A percentile compares a stretch with the other conserved stretches of the same genome.
Evolutionary conservation across 2,888 invertebrate genomes (phyloP).

Genomic region (Nomada flava): DNA sequence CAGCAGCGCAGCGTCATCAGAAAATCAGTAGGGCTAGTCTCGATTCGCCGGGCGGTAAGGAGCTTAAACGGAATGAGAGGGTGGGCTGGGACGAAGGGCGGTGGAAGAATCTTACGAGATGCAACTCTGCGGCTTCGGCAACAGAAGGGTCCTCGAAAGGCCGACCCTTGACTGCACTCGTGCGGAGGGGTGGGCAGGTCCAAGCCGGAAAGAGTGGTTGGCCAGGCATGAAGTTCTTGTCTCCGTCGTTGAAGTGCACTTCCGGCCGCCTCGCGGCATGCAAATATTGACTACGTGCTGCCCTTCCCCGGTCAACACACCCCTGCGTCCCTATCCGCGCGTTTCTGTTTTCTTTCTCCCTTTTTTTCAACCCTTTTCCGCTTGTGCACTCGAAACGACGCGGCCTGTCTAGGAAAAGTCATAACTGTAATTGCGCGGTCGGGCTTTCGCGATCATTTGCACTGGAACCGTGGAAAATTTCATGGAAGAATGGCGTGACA

Average conservation of each 20-base stretch:
- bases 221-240: slow-evolving; percentile 72
- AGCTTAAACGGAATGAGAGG: slow-evolving; percentile 46
- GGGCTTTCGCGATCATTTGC: slow-evolving; percentile 42
- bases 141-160: slow-evolving; percentile 73
- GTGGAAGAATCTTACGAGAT: slow-evolving; percentile 70
- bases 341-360: slow-evolving; percentile 27
- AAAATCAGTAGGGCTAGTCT: slow-evolving; percentile 70
- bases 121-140: slow-evolving; percentile 72
- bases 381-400: slow-evolving; percentile 49
- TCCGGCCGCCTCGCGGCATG: slow-evolving; percentile 78
- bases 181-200: slow-evolving; percentile 50
- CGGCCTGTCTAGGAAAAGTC: slow-evolving; percentile 47
- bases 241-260: slow-evolving; percentile 78
- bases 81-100: slow-evolving; percentile 7
- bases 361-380: neutral
- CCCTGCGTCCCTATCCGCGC: neutral
- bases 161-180: slow-evolving; percentile 74
- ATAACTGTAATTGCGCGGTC: slow-evolving; percentile 60
- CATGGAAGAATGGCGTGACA: slow-evolving; percentile 1
- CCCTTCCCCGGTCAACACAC: neutral
- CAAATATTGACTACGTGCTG: slow-evolving; percentile 81
- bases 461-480: slow-evolving; percentile 16
- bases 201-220: slow-evolving; percentile 65
- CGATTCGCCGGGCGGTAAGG: slow-evolving; percentile 53
- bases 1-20: slow-evolving; percentile 76